Evolutionary conservation across 2,888 invertebrate genomes (phyloP), one percentile per base, ranked within the genome.

Genomic region (Agrypnus murinus): DNA sequence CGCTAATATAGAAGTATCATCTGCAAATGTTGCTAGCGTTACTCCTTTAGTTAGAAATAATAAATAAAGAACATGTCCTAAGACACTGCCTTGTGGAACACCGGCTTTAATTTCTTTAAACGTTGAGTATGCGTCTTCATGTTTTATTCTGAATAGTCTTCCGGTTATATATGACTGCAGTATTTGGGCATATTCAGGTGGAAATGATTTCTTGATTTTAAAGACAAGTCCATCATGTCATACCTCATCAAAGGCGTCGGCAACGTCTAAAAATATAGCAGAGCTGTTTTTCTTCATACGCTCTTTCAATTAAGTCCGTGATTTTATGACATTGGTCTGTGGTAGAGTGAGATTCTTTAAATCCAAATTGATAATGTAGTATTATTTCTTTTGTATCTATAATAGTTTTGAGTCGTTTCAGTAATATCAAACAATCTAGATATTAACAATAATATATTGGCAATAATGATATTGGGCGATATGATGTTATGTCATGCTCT

Each of bases 391-490:
- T 50, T 50, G 8, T 12, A 4, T 50, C 50, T n/a, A 50, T 32
- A 10, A 25, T 31, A n/a, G 32, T 25, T 50, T 50, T 50, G 25
- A 50, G 17, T 50, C 50, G 25, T 12, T 50, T 50, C n/a, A 50
- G 31, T 6, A 57, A 59, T 50, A 77, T 59, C 40, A 59, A 12
- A 59, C 10, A 59, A 5, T 59, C 19, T 59, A 8, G 43, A 36
- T 7, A 43, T 25, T 12, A 59, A n/a, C n/a, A n/a, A n/a, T n/a
- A n/a, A n/a, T n/a, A n/a, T n/a, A n/a, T 17, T 59, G 43, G 59
- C 31, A 10, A 58, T 40, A 58, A 58, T 6, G 58, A 38, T 40
- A 36, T 79, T 0, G 75, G 75, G 46, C 69, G 43, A 46, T 77
- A 76, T 3, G 71, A 77, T 8, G 69, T 64, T 36, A 64, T 43